phyloP scores from a whole-genome alignment of 2,797 vertebrate genomes.

The Synaphobranchus kaupii region DNA sequence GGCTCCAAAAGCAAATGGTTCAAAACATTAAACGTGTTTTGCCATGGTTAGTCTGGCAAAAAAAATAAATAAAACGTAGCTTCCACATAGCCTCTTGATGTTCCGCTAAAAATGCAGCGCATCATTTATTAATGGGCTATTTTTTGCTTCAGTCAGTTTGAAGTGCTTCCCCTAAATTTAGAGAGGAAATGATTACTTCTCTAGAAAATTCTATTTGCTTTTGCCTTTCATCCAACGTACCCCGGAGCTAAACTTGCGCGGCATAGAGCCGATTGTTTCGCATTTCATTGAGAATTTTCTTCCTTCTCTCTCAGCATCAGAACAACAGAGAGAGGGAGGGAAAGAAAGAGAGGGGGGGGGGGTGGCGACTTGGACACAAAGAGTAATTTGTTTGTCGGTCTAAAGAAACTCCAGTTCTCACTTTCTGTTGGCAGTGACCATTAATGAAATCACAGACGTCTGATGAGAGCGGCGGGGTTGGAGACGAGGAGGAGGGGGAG shows the following conservation, averaged over 20 bases:
- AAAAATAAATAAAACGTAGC: background rate
- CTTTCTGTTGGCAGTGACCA: constrained; percentile 71
- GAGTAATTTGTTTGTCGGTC: constrained; percentile 81
- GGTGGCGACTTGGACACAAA: constrained; percentile 72
- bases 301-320: constrained; percentile 60
- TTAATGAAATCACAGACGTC: constrained; percentile 68
- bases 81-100: background rate
- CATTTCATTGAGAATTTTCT: constrained; percentile 77
- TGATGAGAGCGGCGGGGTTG: constrained; percentile 45
- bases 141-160: constrained; percentile 61
- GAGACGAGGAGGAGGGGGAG: background rate
- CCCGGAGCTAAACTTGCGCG: constrained; percentile 68
- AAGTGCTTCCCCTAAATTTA: constrained; percentile 68
- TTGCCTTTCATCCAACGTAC: constrained; percentile 69
- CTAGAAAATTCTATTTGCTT: constrained; percentile 73
- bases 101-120: constrained; percentile 46
- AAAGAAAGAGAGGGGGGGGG: constrained; percentile 51
- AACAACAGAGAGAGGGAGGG: constrained; percentile 36
- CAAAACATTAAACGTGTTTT: background rate
- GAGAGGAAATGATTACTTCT: constrained; percentile 71
- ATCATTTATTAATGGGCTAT: constrained; percentile 63
- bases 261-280: constrained; percentile 73
- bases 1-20: background rate
- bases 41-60: background rate
- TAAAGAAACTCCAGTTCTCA: constrained; percentile 74